Conservation (phyloP, 2,888 invertebrate genomes). For the Chalcis sispes region DNA sequence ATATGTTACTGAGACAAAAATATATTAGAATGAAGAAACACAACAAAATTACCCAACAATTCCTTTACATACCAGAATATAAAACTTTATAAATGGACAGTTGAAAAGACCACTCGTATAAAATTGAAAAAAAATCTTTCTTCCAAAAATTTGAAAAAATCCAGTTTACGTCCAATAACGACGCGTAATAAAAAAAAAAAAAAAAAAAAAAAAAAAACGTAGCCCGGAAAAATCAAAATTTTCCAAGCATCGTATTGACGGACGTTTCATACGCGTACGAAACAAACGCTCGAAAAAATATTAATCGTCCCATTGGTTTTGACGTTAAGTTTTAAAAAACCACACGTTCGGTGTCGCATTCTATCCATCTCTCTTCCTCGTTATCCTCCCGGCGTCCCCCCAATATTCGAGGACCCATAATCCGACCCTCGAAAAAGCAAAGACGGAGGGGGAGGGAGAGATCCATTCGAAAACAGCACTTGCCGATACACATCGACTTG, state of each 20-base stretch:
- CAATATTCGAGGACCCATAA: conserved; percentile 21
- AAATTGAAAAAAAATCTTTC: no score
- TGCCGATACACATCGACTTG: not conserved
- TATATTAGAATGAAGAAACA: no score
- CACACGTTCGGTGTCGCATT: no score
- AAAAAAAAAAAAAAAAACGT: conserved; percentile 5
- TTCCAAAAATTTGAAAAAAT: no score
- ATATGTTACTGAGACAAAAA: no score
- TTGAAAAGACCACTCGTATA: no score
- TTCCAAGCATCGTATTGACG: no score
- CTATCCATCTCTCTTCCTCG: no score
- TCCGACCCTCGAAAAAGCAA: conserved; percentile 29
- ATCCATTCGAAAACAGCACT: conserved; percentile 18
- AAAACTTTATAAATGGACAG: no score
- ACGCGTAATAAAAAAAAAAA: no score
- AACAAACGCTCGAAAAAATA: conserved; percentile 14
- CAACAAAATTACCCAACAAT: no score
- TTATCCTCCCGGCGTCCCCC: not conserved
- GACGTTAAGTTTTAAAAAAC: not conserved
- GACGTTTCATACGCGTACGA: not conserved
- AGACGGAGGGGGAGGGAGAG: not conserved
- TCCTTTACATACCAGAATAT: no score
- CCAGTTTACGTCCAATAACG: not conserved
- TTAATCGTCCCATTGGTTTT: conserved; percentile 19
- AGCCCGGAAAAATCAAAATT: conserved; percentile 17